These are phyloP conservation scores for Rhimphoctona megacephalus DNA, from an alignment of 2,888 invertebrate species.

Conservation along the genomic window DNA sequence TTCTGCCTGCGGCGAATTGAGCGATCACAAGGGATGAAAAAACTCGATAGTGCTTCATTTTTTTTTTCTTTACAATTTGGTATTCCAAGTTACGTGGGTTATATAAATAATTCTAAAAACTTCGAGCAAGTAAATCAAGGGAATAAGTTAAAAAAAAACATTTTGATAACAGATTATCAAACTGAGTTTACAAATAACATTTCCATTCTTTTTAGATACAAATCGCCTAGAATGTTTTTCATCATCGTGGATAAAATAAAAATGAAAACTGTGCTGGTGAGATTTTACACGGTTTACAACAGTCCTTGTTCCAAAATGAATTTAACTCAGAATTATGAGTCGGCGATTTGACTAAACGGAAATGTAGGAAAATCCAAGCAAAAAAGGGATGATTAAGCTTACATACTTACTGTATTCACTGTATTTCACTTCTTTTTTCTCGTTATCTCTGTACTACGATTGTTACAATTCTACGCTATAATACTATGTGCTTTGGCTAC, in stretches of 20 bases:
- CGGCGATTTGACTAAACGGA: slow-evolving; percentile 19
- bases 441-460: slow-evolving; percentile 22
- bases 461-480: slow-evolving; percentile 14
- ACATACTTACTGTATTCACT: slow-evolving; percentile 35
- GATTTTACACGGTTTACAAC: not conserved
- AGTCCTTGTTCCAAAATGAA: slow-evolving; percentile 28
- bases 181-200: no score
- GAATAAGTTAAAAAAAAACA: not conserved
- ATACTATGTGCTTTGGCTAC: not conserved
- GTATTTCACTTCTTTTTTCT: slow-evolving; percentile 26
- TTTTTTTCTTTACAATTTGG: not conserved
- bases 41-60: not conserved
- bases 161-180: not conserved
- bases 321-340: slow-evolving; percentile 47
- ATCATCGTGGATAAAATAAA: not conserved
- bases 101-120: not conserved
- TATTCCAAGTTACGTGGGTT: not conserved
- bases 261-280: not conserved
- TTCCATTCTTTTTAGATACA: not conserved
- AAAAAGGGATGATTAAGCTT: slow-evolving; percentile 20
- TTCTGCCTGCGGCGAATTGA: not conserved
- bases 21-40: not conserved
- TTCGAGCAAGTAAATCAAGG: not conserved
- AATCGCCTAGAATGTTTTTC: not conserved
- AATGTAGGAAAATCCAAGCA: slow-evolving; percentile 34